Conservation (phyloP, 2,797 vertebrate species). For the Mormyrops attenuatus region DNA sequence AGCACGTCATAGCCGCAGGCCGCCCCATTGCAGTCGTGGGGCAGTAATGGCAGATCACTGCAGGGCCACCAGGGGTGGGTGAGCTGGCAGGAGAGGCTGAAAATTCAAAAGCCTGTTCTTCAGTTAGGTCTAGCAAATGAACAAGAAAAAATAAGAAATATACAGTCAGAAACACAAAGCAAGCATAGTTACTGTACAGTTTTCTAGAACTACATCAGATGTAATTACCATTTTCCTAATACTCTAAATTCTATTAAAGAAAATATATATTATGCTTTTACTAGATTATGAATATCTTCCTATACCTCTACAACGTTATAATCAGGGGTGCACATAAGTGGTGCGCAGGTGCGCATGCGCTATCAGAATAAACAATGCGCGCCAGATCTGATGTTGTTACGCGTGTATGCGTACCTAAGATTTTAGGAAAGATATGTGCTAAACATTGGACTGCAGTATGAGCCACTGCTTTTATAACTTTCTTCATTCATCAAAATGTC, state of each 20-base stretch:
- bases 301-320: not conserved
- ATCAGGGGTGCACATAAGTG: not conserved
- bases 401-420: too few relatives aligned
- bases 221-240: not conserved
- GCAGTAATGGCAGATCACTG: constrained; percentile 65
- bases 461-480: too few relatives aligned
- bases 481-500: too few relatives aligned
- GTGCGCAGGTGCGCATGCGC: too few relatives aligned
- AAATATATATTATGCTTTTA: not conserved
- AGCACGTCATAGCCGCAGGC: constrained; percentile 66
- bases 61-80: not conserved
- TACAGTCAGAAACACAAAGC: not conserved
- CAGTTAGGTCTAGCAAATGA: constrained; percentile 22
- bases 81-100: constrained; percentile 28
- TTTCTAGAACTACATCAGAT: not conserved
- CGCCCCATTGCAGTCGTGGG: constrained; percentile 36
- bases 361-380: too few relatives aligned
- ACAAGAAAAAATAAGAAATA: constrained; percentile 28
- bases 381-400: too few relatives aligned
- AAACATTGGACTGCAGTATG: too few relatives aligned
- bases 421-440: too few relatives aligned
- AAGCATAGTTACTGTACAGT: not conserved
- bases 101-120: constrained; percentile 17
- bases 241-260: not conserved
- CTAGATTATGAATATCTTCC: not conserved